Evolutionary conservation across 2,113 vertebrate species (phyloP).

Genomic region (Hiodon alosoides): DNA sequence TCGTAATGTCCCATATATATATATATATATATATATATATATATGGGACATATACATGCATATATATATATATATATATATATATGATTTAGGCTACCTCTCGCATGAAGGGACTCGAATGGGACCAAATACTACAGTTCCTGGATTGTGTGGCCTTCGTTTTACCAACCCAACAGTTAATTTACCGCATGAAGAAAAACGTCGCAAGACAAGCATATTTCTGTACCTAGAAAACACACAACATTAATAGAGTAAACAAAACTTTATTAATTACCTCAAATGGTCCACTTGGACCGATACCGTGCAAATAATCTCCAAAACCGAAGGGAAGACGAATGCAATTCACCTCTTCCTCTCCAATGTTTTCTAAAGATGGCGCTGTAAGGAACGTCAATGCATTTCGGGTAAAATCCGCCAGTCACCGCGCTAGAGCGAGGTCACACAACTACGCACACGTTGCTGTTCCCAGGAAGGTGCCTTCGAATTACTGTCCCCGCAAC

Average conservation of each 20-base stretch:
- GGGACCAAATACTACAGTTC: not conserved
- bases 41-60: too few relatives aligned
- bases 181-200: too few relatives aligned
- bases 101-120: too few relatives aligned
- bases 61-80: too few relatives aligned
- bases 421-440: not conserved
- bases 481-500: too few relatives aligned
- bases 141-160: constrained; percentile 23
- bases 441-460: not conserved
- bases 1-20: too few relatives aligned
- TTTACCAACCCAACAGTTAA: not conserved
- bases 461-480: too few relatives aligned
- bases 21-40: too few relatives aligned
- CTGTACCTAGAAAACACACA: not conserved
- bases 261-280: not conserved
- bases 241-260: not conserved
- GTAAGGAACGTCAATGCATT: constrained; percentile 44
- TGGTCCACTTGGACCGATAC: too few relatives aligned
- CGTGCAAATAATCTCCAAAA: constrained; percentile 23
- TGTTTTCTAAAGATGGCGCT: constrained; percentile 71
- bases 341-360: constrained; percentile 31
- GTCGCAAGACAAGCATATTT: not conserved
- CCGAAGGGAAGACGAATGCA: constrained; percentile 24
- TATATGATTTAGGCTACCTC: too few relatives aligned
- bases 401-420: constrained; percentile 29